phyloP scores from a whole-genome alignment of 2,888 invertebrate genomes.

The Caradrina kadenii region DNA sequence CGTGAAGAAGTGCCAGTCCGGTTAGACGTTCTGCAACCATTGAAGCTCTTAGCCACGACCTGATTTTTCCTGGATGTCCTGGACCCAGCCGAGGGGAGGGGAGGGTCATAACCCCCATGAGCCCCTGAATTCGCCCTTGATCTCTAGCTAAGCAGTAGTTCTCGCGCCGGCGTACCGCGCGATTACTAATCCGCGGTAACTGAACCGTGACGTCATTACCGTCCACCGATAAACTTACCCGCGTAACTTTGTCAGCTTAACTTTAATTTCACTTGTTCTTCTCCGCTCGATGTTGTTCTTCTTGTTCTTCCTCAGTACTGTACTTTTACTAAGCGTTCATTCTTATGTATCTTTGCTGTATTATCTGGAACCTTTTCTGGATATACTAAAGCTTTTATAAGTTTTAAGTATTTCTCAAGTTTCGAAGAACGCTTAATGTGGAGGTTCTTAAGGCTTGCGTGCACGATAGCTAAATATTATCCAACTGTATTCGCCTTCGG shows the following conservation, averaged over 20 bases:
- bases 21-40: no score
- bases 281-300: not conserved
- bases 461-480: not conserved
- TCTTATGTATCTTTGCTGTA: not conserved
- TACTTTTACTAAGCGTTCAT: not conserved
- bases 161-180: not conserved
- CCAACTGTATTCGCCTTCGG: not conserved
- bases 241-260: constrained; percentile 1
- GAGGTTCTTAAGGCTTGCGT: not conserved
- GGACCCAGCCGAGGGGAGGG: no score
- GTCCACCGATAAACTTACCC: not conserved
- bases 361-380: not conserved
- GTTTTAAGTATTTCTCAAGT: not conserved
- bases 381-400: not conserved
- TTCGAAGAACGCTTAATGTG: not conserved
- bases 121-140: no score
- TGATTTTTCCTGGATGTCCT: no score
- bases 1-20: no score
- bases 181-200: not conserved
- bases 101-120: no score
- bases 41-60: no score
- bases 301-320: not conserved
- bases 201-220: constrained; percentile 8
- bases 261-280: constrained; percentile 13
- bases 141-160: not conserved